Evolutionary conservation across 2,113 vertebrate genomes (phyloP).

Genomic region (Pluvianellus socialis): DNA sequence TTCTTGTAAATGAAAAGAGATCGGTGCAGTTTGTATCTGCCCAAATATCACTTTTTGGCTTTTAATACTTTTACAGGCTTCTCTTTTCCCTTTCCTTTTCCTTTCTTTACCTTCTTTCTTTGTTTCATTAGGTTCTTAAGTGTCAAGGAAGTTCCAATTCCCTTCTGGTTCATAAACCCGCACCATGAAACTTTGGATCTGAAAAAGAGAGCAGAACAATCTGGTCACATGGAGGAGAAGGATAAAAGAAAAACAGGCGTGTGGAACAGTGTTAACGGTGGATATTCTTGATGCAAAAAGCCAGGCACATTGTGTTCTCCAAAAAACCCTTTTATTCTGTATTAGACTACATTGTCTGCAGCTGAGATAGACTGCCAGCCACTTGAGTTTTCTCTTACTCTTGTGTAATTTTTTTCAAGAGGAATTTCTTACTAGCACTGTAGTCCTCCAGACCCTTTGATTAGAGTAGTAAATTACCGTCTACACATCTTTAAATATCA

Average conservation of each 20-base stretch:
- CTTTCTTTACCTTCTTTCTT: slow-evolving; percentile 58
- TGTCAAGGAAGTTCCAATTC: background rate
- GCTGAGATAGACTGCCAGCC: background rate
- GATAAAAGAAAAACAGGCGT: background rate
- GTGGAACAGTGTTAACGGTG: background rate
- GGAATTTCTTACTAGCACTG: background rate
- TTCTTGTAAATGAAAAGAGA: background rate
- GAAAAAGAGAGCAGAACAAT: background rate
- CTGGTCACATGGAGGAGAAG: background rate
- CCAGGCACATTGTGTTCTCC: background rate
- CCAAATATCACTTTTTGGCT: slow-evolving; percentile 45
- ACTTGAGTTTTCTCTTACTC: background rate
- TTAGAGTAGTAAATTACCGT: background rate
- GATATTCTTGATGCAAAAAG: background rate
- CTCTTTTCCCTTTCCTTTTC: background rate
- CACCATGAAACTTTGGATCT: slow-evolving; percentile 68
- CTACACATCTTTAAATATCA: background rate
- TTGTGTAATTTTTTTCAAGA: background rate
- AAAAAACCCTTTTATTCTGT: background rate
- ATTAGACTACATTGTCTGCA: background rate
- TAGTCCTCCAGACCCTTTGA: background rate
- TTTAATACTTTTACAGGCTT: slow-evolving; percentile 46
- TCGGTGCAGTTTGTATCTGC: background rate
- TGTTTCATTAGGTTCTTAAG: background rate
- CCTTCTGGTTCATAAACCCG: slow-evolving; percentile 54